A percentile compares a stretch with the other conserved stretches of the same genome.
Evolutionary conservation across 2,113 vertebrate species (phyloP).

Genomic region (Otus sunia): DNA sequence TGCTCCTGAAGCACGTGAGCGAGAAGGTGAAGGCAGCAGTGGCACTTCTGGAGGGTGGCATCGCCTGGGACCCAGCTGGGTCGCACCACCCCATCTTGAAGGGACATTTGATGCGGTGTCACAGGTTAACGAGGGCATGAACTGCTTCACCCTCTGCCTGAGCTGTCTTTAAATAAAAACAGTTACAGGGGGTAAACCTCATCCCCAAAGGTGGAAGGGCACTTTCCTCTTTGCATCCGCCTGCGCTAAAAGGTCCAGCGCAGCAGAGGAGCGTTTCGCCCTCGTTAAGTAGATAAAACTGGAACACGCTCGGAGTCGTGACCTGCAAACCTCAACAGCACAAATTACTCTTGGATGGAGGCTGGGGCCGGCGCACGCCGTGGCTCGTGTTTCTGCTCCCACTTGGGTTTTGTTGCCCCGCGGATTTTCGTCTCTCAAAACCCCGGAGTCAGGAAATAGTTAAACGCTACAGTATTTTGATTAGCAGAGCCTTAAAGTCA

Average conservation of each 20-base stretch:
- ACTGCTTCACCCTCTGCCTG: not conserved
- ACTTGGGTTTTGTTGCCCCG: not conserved
- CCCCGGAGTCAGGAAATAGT: constrained; percentile 62
- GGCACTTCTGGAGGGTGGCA: not conserved
- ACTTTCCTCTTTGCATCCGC: not conserved
- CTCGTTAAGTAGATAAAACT: not conserved
- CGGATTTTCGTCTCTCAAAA: not conserved
- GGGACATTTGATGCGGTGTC: not conserved
- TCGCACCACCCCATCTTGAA: accelerated
- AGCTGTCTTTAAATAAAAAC: not conserved
- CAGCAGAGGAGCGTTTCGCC: not conserved
- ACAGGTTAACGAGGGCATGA: accelerated
- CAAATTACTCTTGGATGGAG: not conserved
- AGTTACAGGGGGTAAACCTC: accelerated
- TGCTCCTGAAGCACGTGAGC: accelerated
- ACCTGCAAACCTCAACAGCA: not conserved
- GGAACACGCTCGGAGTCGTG: not conserved
- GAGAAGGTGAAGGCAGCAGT: not conserved
- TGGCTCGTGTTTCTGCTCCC: not conserved
- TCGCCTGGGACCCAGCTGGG: accelerated
- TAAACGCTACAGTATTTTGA: constrained; percentile 64
- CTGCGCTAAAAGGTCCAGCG: not conserved
- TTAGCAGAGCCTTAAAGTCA: constrained; percentile 72
- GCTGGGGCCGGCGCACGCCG: not conserved
- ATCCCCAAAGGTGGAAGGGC: not conserved